Percentiles rank a stretch among this genome's conserved stretches.
Conservation (phyloP, 2,113 vertebrate species). For the Pluvianellus socialis region DNA sequence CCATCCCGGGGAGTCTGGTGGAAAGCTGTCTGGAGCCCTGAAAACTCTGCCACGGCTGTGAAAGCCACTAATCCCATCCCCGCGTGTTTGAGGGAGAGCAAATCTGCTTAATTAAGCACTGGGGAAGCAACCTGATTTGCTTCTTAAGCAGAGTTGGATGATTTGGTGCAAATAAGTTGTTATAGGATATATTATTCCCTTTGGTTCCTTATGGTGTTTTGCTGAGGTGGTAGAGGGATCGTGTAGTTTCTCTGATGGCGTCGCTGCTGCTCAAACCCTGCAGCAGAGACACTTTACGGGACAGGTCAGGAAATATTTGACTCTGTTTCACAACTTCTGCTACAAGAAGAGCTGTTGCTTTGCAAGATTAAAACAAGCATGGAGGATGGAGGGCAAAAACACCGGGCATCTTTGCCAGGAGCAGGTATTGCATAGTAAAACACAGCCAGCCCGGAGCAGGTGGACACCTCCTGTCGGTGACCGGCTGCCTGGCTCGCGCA, state of each 20-base stretch:
- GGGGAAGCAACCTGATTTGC: background rate
- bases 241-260: accelerated
- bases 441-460: background rate
- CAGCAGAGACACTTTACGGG: background rate
- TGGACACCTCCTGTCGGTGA: accelerated
- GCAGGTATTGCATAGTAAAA: background rate
- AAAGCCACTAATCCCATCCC: background rate
- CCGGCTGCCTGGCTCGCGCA: accelerated
- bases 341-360: background rate
- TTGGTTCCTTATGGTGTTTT: background rate
- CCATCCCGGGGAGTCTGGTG: background rate
- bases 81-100: accelerated
- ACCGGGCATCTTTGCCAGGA: background rate
- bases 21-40: background rate
- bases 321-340: background rate
- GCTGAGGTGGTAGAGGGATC: background rate
- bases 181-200: background rate
- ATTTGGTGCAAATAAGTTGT: background rate
- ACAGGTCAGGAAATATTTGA: background rate
- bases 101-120: background rate
- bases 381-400: background rate
- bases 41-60: background rate
- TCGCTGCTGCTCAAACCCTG: background rate
- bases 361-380: background rate
- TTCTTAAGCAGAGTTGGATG: background rate